phyloP scores from a whole-genome alignment of 2,797 vertebrate genomes.

The Threskiornis aethiopicus region DNA sequence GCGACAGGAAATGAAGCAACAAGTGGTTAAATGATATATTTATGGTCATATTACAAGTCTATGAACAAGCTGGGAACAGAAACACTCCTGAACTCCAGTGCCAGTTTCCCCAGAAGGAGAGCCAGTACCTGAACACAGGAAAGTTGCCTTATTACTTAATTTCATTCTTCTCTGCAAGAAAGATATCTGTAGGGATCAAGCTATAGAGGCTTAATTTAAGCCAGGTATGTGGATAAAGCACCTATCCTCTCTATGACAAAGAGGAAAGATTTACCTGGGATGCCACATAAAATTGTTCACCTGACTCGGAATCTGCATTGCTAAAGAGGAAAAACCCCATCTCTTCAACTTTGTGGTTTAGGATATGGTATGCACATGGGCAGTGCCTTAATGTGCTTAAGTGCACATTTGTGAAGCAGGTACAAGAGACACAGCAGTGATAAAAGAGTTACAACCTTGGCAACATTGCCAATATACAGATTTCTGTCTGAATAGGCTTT shows the following conservation, averaged over 20 bases:
- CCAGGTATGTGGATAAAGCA: background rate
- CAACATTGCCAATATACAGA: background rate
- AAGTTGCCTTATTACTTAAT: background rate
- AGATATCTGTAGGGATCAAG: background rate
- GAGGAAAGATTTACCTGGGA: background rate
- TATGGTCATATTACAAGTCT: background rate
- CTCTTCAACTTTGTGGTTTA: background rate
- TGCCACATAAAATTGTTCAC: background rate
- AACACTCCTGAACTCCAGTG: background rate
- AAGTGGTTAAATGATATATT: conserved; percentile 1
- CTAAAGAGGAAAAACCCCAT: background rate
- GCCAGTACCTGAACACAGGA: background rate
- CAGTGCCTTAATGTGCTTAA: background rate
- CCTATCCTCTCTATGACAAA: background rate
- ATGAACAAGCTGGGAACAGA: conserved; percentile 4
- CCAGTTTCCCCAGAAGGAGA: background rate
- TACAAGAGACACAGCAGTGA: background rate
- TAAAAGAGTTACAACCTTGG: background rate
- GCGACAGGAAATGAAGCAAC: background rate
- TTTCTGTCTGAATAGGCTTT: background rate
- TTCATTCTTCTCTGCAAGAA: background rate
- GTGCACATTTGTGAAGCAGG: background rate
- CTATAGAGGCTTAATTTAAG: background rate
- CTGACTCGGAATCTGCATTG: background rate
- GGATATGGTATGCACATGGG: background rate